A percentile compares a stretch with the other conserved stretches of the same genome.
Evolutionary conservation across 37 sponge, comb jelly and placozoan genomes (phyloP).

Genomic region (Ianthella basta): DNA sequence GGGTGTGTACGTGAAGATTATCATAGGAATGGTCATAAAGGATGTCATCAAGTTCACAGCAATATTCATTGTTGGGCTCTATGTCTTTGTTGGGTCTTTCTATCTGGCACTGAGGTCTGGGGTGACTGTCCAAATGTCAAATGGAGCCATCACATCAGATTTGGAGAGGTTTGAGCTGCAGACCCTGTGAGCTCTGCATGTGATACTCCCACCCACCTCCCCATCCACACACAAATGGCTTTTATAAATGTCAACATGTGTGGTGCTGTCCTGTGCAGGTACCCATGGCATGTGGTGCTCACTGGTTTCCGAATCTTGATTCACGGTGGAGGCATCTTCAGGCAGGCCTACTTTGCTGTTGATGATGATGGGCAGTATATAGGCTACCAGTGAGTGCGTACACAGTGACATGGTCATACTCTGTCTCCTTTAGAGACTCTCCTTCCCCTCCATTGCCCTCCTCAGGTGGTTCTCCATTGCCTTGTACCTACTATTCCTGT

Average conservation of each 20-base stretch:
- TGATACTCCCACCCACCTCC: too few species aligned
- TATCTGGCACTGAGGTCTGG: constrained; percentile 29
- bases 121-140: not conserved
- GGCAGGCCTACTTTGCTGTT: not conserved
- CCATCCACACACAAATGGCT: too few species aligned
- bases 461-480: constrained; percentile 31
- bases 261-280: not conserved
- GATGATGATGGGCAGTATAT: not conserved
- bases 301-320: constrained; percentile 16
- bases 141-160: not conserved
- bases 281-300: constrained; percentile 23
- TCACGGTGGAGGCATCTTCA: not conserved
- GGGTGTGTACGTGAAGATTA: constrained; percentile 13
- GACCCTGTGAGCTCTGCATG: constrained; percentile 3
- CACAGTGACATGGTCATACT: not conserved
- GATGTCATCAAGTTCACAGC: constrained; percentile 18
- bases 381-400: constrained; percentile 16
- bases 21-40: not conserved
- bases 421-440: too few species aligned
- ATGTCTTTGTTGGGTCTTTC: constrained; percentile 1
- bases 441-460: not conserved
- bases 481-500: constrained; percentile 39
- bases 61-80: not conserved
- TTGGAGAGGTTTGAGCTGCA: not conserved
- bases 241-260: too few species aligned